Evolutionary conservation across 2,888 invertebrate genomes (phyloP), one percentile per base, ranked within the genome.

Genomic region (Linnaemya tessellans): DNA sequence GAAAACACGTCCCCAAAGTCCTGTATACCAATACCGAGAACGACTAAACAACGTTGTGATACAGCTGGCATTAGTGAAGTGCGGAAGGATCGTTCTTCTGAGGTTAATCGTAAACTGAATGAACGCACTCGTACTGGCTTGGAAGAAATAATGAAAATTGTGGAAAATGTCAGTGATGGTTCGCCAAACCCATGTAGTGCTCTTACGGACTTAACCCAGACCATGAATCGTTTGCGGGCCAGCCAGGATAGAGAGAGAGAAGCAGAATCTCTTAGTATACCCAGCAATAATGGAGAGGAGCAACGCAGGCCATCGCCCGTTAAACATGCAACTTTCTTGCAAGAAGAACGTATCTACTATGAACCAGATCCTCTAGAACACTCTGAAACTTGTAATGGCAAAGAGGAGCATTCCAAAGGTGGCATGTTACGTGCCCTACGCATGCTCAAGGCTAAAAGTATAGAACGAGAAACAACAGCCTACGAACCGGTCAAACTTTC

Each of bases 111-210:
- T 11, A 92, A 92, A 83, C 81, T 92, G 7, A 92, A 91, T 22
- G 92, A 92, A 58, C 90, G 92, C 18, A 92, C 92, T 51, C 91
- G 91, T 86, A 89, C 89, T 51, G 92, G 92, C 65, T 89, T 92
- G 75, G 92, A 92, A 10, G 92, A 92, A 84, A 92, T 92, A n/a
- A 90, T 91, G 84, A 91, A 90, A 86, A 92, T 92, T 54, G 91
- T 91, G 3, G 91, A 91, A 74, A 89, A 89, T 67, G 92, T 90
- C 9, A 89, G 89, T 82, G 86, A 79, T 22, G 11, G 82, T 67
- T 38, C 74, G 46, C 9, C 81, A 71, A 71, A 60, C 68, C 11
- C 84, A 0, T 58, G 20, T 11, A 67, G 74, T 67, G 64, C 80
- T 11, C 77, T 86, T 4, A 65, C 11, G 10, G 73, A 79, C 46